These are phyloP conservation scores for Merodon equestris DNA, from an alignment of 2,888 invertebrate species.

Conservation along the genomic window DNA sequence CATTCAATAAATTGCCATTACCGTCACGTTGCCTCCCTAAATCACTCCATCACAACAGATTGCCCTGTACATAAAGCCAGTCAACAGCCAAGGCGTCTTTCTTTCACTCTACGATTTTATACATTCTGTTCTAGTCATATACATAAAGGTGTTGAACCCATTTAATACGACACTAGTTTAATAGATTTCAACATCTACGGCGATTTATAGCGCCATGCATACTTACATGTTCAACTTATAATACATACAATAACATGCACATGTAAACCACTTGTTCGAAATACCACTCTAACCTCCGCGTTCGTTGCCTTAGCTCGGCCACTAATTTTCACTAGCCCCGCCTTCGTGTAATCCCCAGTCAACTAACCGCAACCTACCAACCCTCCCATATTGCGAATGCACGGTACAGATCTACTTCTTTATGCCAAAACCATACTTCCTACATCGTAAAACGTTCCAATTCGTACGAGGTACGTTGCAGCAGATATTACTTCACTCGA, in stretches of 20 bases:
- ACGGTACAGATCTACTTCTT: constrained; percentile 34
- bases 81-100: no score
- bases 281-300: no score
- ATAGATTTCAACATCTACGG: constrained; percentile 46
- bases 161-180: constrained; percentile 47
- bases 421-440: constrained; percentile 56
- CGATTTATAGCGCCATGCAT: constrained; percentile 36
- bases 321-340: constrained; percentile 36
- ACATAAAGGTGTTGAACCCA: constrained; percentile 43
- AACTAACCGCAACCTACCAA: constrained; percentile 2
- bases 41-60: constrained; percentile 7
- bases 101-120: no score
- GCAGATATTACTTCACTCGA: constrained; percentile 46
- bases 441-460: constrained; percentile 56
- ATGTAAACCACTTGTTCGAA: constrained; percentile 14
- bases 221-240: no score
- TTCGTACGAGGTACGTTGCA: constrained; percentile 13
- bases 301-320: constrained; percentile 6
- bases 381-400: constrained; percentile 4
- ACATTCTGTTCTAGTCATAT: constrained; percentile 17
- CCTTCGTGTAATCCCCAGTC: constrained; percentile 14
- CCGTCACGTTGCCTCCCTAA: constrained; percentile 21
- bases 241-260: constrained; percentile 33
- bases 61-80: no score
- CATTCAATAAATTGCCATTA: constrained; percentile 1